These are phyloP conservation scores for Saccopteryx bilineata DNA, from an alignment of 2,113 vertebrate species.

Conservation along the genomic window DNA sequence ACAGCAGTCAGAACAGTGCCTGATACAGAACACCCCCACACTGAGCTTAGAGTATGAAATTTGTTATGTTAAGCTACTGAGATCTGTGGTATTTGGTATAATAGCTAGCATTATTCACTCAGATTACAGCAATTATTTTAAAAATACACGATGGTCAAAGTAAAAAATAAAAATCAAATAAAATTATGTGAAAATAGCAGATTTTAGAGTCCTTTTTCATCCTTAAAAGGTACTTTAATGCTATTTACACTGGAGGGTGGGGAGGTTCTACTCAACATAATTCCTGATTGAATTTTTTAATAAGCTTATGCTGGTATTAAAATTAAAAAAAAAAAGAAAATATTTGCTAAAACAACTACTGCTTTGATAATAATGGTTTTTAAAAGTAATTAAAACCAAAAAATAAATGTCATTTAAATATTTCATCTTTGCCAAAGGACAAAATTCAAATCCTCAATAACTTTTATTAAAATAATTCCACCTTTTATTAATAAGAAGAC, in stretches of 20 bases:
- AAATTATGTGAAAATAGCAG: not conserved
- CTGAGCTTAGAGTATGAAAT: not conserved
- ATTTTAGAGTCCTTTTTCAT: not conserved
- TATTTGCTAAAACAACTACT: not conserved
- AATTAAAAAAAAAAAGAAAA: not conserved
- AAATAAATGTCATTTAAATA: slow-evolving; percentile 39
- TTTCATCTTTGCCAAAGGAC: not conserved
- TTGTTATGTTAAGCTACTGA: not conserved
- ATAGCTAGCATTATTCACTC: not conserved
- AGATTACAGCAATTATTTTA: not conserved
- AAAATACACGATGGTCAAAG: slow-evolving; percentile 20
- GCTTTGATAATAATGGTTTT: slow-evolving; percentile 13
- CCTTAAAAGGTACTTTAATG: slow-evolving; percentile 29
- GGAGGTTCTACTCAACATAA: not conserved
- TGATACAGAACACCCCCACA: not conserved
- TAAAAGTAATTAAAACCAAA: slow-evolving; percentile 45
- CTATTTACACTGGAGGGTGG: not conserved
- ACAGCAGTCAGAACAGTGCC: not conserved
- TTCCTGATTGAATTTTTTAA: not conserved
- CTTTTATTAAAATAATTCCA: not conserved
- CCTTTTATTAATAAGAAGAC: not conserved
- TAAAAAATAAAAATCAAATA: slow-evolving; percentile 52
- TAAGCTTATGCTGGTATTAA: not conserved
- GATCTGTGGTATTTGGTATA: not conserved
- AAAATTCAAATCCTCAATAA: slow-evolving; percentile 29